Base-by-base conservation (phyloP, 1,140 invertebrate genomes). In the Penaeus chinensis region DNA sequence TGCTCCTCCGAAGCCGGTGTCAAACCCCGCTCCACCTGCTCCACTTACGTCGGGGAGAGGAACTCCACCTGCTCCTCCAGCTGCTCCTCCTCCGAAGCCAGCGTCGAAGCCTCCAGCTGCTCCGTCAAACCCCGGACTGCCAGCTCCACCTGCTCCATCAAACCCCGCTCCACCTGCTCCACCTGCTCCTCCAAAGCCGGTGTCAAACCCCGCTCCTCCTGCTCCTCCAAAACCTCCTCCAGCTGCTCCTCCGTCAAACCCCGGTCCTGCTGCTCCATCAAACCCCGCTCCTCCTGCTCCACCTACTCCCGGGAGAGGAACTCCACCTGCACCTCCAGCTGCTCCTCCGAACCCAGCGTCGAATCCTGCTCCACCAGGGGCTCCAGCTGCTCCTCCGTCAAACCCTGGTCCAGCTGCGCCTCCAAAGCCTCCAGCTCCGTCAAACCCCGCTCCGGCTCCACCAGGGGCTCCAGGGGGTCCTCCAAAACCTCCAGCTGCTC, bases 241-340 rank as follows among this genome's bases (percentile, higher is more conserved):
- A 61, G 20, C 37, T 81, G 79, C 24, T 37, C 54, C 80, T 7
- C 37, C 16, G 24, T 47, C 80, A 82, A 82, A 82, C 37, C 80
- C 80, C 19, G 79, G 22, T 63, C 32, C 47, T 3, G 60, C 24
- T 82, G 80, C 37, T n/a, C 62, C 62, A 22, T n/a, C 20, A 66
- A 16, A 69, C 13, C 27, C 66, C 7, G 22, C 66, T 69, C 66
- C 66, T 69, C 66, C 66, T 20, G 65, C 81, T 27, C 22, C 47
- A 7, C 79, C 3, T 7, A 3, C n/a, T 81, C 79, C 79, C 7
- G 79, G 60, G 20, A 62, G 54, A 10, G 7, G 3, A 3, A 5
- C 27, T 5, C 76, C 22, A 22, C 7, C 37, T 78, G 7, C 76
- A 47, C 42, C 42, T 5, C 10, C n/a, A n/a, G n/a, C n/a, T n/a